Evolutionary conservation across 2,113 vertebrate genomes (phyloP), one percentile per base, ranked within the genome.

Genomic region (Burhinus bistriatus): DNA sequence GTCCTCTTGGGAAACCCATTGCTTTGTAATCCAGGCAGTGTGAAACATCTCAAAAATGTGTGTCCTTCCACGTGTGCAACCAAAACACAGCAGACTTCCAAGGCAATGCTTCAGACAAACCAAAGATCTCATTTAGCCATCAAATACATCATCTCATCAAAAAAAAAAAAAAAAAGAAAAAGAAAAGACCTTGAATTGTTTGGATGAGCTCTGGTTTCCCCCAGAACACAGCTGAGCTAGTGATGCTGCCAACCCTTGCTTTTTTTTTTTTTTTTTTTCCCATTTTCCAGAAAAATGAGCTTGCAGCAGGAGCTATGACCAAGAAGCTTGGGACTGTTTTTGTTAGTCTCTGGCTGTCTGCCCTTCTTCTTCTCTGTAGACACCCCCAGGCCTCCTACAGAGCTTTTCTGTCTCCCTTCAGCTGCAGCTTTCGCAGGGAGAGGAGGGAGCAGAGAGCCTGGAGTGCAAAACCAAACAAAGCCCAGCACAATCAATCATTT

Each of bases 321-420:
- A 26, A 90, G 81, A 65, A 83, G 66, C 88, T 85, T 18, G 6
- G 61, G 32, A 54, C 38, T 96, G 86, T 89, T 96, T 93, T 32
- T 91, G 55, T 59, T 57, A 47, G 9, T 32, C 32, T 18, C 70
- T 96, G 94, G 91, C 91, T 36, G n/a, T n/a, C 59, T 91, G 95
- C 94, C 95, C 65, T 90, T 49, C 71, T 89, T 81, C 79, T 71
- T 12, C 91, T 89, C 32, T 87, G 72, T 78, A 58, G 93, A 64
- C 59, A 84, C 4, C 52, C 79, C 47, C 81, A 55, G 6, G 38
- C 32, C 38, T 96, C 72, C 69, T 68, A 84, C 69, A 97, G 91
- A 93, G 89, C 77, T 81, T 87, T 96, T 96, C 69, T 96, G 72
- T 92, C 51, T 89, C 83, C 65, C n/a, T 23, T 92, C 94, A 95